phyloP scores from a whole-genome alignment of 2,797 vertebrate species.

The Tiaroga cobitis region DNA sequence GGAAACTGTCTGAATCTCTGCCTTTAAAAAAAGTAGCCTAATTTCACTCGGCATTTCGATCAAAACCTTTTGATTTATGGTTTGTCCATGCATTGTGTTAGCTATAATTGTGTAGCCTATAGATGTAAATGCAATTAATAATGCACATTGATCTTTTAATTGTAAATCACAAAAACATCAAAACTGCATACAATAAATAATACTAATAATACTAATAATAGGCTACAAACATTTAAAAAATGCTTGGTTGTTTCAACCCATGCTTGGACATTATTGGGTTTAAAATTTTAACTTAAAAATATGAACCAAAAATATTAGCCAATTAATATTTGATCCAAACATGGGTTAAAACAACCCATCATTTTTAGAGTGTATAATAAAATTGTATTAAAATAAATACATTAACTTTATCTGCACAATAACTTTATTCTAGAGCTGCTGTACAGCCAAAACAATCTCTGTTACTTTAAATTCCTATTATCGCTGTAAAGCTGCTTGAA shows the following conservation, averaged over 20 bases:
- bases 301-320: too few relatives aligned
- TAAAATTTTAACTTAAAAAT: too few relatives aligned
- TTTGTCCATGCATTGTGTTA: neutral
- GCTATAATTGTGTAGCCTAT: too few relatives aligned
- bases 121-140: neutral
- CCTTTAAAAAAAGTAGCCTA: neutral
- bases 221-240: neutral
- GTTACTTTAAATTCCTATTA: too few relatives aligned
- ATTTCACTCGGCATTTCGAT: neutral
- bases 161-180: neutral
- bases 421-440: too few relatives aligned
- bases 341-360: neutral
- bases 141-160: neutral
- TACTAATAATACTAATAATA: too few relatives aligned
- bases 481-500: too few relatives aligned
- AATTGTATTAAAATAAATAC: neutral
- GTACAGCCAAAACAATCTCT: too few relatives aligned
- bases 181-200: neutral
- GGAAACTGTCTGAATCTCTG: neutral
- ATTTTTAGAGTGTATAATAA: neutral
- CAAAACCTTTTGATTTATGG: neutral
- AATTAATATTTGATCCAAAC: neutral
- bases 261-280: neutral
- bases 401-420: too few relatives aligned
- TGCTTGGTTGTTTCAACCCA: too few relatives aligned